Evolutionary conservation across 2,113 vertebrate species (phyloP).

Genomic region (Myrmecophaga tridactyla): DNA sequence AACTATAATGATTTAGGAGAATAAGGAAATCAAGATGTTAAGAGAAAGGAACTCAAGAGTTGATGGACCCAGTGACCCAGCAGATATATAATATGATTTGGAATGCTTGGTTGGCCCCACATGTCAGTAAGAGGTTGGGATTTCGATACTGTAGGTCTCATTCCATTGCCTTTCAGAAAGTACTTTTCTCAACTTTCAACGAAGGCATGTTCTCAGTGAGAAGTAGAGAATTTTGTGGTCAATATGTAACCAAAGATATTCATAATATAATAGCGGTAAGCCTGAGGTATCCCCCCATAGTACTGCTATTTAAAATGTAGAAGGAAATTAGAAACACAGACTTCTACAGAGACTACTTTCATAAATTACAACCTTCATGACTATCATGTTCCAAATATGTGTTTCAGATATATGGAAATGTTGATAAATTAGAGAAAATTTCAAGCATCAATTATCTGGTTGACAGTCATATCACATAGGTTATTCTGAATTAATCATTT

Average conservation of each 20-base stretch:
- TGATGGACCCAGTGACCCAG: not conserved
- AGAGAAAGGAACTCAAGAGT: not conserved
- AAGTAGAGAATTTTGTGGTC: slow-evolving; percentile 2
- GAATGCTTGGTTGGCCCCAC: not conserved
- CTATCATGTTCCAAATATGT: not conserved
- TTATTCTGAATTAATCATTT: slow-evolving; percentile 20
- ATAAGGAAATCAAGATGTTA: not conserved
- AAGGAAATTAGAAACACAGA: not conserved
- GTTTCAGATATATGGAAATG: not conserved
- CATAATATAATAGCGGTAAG: not conserved
- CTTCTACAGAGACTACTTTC: not conserved
- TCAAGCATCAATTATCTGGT: not conserved
- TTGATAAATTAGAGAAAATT: not conserved
- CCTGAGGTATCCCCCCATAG: not conserved
- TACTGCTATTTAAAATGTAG: slow-evolving; percentile 20
- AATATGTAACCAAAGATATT: not conserved
- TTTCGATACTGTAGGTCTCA: not conserved
- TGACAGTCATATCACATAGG: not conserved
- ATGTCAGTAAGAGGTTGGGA: not conserved
- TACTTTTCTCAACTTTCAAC: not conserved
- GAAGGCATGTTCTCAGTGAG: not conserved
- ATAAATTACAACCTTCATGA: not conserved
- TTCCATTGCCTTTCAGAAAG: slow-evolving; percentile 17
- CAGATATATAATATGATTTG: not conserved
- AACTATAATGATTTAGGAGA: not conserved